Evolutionary conservation across 2,888 invertebrate genomes (phyloP), one percentile per base, ranked within the genome.

Genomic region (Mythimna ferrago): DNA sequence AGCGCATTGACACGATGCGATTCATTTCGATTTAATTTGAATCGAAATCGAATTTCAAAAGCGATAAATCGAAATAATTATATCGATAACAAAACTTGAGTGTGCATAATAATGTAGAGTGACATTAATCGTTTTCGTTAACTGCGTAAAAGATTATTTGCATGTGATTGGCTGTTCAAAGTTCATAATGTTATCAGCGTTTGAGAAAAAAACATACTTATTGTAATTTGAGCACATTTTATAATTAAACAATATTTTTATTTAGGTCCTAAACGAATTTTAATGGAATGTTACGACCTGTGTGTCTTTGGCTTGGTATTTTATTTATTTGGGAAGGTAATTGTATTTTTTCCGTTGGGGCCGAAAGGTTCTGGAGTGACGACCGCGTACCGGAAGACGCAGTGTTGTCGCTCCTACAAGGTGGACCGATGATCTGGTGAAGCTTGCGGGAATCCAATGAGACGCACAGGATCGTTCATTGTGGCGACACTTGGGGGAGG

Each of bases 131-230:
- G 60, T 60, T 66, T 21, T 48, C 38, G 32, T 26, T 62, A 72
- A 82, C 75, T 82, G 78, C 82, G 81, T 53, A 81, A 57, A 80
- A 76, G 54, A 80, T 74, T 62, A 75, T 71, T 74, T 56, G 57
- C 63, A 10, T 54, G 26, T 41, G 74, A 82, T 79, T 69, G 72
- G 32, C 26, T 56, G 79, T n/a, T 41, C 73, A 82, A 73, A 82
- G 81, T 81, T 81, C 79, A 75, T 53, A 41, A 41, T 57, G 48
- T 73, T 82, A 81, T 78, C 81, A 26, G n/a, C 0, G 53, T 64
- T 51, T 56, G 48, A 44, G 62, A 72, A 82, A 78, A 69, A 66
- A 14, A 60, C 48, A 2, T 16, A 48, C 48, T 48, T n/a, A 48
- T 16, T 60, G 57, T 68, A 71, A 71, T 81, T 68, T 71, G 58